Evolutionary conservation across 2,113 vertebrate genomes (phyloP), one percentile per base, ranked within the genome.

Genomic region (Chauna torquata): DNA sequence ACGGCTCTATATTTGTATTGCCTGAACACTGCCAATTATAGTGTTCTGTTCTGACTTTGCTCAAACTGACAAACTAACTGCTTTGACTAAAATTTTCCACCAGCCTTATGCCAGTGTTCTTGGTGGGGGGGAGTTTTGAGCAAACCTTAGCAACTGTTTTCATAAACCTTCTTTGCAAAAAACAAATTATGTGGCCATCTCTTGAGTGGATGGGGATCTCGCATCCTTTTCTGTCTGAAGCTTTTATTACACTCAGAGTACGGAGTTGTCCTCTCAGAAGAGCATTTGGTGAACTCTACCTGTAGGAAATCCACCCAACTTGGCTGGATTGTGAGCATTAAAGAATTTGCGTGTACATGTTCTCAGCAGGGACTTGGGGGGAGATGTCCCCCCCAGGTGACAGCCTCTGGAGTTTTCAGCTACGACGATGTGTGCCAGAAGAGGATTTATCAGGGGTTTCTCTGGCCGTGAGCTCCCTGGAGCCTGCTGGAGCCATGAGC

Each of bases 71-170:
- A 74, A 59, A 58, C 52, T 16, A 30, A 50, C 34, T 47, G 45
- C 64, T 86, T 84, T 88, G 72, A 92, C 74, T 94, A 84, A 95
- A 72, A 72, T 76, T 94, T 94, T 95, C 91, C 96, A 54, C 23
- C 40, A 62, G 30, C 5, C 3, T 87, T 89, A 27, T 36, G 24
- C 75, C 74, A 34, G 20, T 82, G 24, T 75, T 77, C 72, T 74
- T 24, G 57, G 79, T n/a, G 83, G 80, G 86, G 62, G 80, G 72
- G 79, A 86, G 38, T 92, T 94, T n/a, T 58, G 55, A 88, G 52
- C 44, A 92, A 65, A 75, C 64, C 83, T 47, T 32, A 75, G 82
- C 36, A 61, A 68, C 57, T 84, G 22, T 70, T 92, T 85, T 76
- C 91, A 36, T 52, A 57, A 84, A 66, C 44, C 8, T 32, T 44